These are phyloP conservation scores for Rhodophaea formosa DNA, from an alignment of 2,888 invertebrate species.

Conservation along the genomic window DNA sequence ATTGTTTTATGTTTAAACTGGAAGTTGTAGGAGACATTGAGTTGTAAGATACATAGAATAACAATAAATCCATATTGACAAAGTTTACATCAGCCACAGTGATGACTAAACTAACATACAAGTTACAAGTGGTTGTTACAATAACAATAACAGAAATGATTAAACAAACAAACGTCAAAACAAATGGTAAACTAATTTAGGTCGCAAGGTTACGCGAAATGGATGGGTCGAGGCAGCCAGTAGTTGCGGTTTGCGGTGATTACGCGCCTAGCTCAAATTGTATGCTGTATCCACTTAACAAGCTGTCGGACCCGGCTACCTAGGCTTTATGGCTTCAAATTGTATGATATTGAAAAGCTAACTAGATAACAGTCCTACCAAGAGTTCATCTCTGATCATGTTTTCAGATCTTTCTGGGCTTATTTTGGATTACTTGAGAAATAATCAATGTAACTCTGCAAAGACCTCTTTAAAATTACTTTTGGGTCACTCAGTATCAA, in stretches of 20 bases:
- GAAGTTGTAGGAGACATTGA: no score
- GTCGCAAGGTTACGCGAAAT: slow-evolving; percentile 44
- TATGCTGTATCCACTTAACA: neutral
- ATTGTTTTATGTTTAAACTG: no score
- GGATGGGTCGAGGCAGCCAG: slow-evolving; percentile 34
- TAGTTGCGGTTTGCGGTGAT: slow-evolving; percentile 14
- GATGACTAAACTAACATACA: neutral
- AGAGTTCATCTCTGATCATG: no score
- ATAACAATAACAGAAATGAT: neutral
- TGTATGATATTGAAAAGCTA: neutral
- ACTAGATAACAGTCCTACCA: neutral
- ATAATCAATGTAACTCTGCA: no score
- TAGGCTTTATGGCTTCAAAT: neutral
- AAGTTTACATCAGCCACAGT: neutral
- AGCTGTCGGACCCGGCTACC: neutral
- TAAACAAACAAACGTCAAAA: slow-evolving; percentile 5
- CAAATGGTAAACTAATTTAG: slow-evolving; percentile 40
- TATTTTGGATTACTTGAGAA: no score
- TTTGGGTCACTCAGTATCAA: no score
- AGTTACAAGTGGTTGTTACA: slow-evolving; percentile 5
- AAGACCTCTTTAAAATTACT: no score
- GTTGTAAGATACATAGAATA: no score
- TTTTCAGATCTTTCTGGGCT: no score
- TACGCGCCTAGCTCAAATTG: neutral
- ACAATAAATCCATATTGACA: no score